phyloP scores from a whole-genome alignment of 2,888 invertebrate species.

The Encarsia formosa region DNA sequence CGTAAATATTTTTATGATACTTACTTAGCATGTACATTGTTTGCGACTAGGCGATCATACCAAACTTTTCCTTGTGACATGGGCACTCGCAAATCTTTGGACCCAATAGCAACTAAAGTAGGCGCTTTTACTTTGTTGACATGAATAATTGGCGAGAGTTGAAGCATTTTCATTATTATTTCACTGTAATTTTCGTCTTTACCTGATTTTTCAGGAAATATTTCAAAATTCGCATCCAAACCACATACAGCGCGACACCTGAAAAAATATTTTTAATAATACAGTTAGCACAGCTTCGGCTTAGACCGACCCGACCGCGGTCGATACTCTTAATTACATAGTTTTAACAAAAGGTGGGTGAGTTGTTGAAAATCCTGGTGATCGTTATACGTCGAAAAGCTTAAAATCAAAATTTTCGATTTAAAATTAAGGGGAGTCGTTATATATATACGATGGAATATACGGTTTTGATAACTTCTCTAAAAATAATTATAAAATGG shows the following conservation, averaged over 20 bases:
- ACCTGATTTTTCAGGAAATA: neutral
- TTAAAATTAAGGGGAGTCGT: no score
- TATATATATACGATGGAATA: no score
- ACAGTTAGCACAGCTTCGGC: no score
- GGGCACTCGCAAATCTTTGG: constrained; percentile 78
- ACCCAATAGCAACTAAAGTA: constrained; percentile 74
- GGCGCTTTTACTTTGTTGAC: constrained; percentile 70
- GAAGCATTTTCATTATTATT: constrained; percentile 55
- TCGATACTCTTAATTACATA: no score
- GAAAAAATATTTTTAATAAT: neutral
- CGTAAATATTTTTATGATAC: neutral
- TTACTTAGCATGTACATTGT: constrained; percentile 53
- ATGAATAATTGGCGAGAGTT: constrained; percentile 66
- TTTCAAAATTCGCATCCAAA: neutral
- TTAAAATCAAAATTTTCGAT: no score
- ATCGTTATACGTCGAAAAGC: no score
- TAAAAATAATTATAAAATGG: no score
- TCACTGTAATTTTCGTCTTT: constrained; percentile 5
- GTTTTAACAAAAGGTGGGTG: no score
- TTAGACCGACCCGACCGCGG: no score
- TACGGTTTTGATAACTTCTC: no score
- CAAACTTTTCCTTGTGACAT: constrained; percentile 69
- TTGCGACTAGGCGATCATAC: constrained; percentile 64
- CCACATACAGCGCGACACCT: constrained; percentile 55
- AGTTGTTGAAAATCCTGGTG: no score